Evolutionary conservation across 2,113 vertebrate genomes (phyloP).

Genomic region (Balaenoptera acutorostrata): DNA sequence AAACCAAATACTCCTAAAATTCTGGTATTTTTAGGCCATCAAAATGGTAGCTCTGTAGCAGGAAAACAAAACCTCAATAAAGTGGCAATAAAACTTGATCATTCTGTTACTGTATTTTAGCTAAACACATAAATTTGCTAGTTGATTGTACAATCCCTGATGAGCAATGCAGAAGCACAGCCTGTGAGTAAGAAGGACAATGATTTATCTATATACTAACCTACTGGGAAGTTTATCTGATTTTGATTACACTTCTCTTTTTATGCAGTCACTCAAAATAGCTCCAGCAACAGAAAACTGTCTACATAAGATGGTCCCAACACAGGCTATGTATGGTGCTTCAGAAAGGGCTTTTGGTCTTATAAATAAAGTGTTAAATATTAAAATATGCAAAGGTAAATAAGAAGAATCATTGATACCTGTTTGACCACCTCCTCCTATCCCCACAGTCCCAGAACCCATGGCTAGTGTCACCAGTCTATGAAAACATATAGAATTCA

Average conservation of each 20-base stretch:
- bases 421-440: background rate
- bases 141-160: background rate
- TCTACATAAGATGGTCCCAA: background rate
- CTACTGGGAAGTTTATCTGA: slow-evolving; percentile 50
- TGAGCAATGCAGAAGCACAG: slow-evolving; percentile 9
- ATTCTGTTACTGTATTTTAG: slow-evolving; percentile 37
- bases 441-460: background rate
- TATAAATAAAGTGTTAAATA: background rate
- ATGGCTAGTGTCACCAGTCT: background rate
- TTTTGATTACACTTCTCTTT: slow-evolving; percentile 57
- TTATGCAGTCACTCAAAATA: slow-evolving; percentile 6
- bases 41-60: slow-evolving; percentile 69
- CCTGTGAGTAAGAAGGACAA: slow-evolving; percentile 36
- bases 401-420: background rate
- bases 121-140: slow-evolving; percentile 53
- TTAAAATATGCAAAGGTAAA: background rate
- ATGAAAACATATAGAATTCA: background rate
- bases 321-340: background rate
- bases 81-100: slow-evolving; percentile 58
- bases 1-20: background rate
- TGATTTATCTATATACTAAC: slow-evolving; percentile 67
- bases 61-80: slow-evolving; percentile 62
- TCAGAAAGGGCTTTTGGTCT: background rate
- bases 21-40: slow-evolving; percentile 19
- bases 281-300: slow-evolving; percentile 30